These are phyloP conservation scores for Drosophila teissieri DNA, from an alignment of 1,140 invertebrate genomes.

Conservation along the genomic window DNA sequence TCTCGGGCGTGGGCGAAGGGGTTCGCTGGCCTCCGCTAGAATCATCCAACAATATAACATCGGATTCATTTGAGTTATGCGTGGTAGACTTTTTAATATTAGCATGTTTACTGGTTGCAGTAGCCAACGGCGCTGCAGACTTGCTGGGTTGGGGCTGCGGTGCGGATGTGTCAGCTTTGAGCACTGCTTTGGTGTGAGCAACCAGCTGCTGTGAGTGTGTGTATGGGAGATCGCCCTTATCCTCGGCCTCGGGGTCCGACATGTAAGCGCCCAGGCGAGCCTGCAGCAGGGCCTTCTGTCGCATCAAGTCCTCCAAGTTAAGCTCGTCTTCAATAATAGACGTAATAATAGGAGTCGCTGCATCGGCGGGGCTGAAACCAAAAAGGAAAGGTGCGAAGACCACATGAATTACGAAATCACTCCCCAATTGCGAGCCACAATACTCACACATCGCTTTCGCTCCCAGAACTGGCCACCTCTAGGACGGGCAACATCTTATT, in stretches of 20 bases:
- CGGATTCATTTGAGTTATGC: conserved; percentile 82
- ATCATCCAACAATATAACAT: conserved; percentile 85
- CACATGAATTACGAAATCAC: background rate
- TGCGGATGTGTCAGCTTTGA: conserved; percentile 21
- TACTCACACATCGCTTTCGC: conserved; percentile 87
- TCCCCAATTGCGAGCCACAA: background rate
- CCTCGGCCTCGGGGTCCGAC: conserved; percentile 85
- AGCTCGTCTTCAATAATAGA: conserved; percentile 92
- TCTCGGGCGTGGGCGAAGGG: conserved; percentile 62
- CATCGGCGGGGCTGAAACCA: conserved; percentile 87
- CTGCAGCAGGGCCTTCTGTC: conserved; percentile 91
- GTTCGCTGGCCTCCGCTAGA: conserved; percentile 82
- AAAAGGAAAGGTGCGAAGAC: conserved; percentile 23
- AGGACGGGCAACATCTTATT: conserved; percentile 85
- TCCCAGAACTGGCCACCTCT: conserved; percentile 88
- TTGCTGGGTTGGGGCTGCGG: conserved; percentile 48
- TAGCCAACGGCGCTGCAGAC: conserved; percentile 68
- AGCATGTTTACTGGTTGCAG: conserved; percentile 82
- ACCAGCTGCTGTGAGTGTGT: conserved; percentile 10
- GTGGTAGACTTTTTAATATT: conserved; percentile 80
- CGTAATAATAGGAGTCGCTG: conserved; percentile 90
- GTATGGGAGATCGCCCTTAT: conserved; percentile 38
- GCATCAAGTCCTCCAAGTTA: conserved; percentile 94
- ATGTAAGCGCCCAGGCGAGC: conserved; percentile 87
- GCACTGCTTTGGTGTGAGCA: conserved; percentile 7